A percentile compares a stretch with the other conserved stretches of the same genome.
These are phyloP conservation scores for Prionailurus viverrinus DNA, from an alignment of 2,113 vertebrate genomes.

Conservation along the genomic window DNA sequence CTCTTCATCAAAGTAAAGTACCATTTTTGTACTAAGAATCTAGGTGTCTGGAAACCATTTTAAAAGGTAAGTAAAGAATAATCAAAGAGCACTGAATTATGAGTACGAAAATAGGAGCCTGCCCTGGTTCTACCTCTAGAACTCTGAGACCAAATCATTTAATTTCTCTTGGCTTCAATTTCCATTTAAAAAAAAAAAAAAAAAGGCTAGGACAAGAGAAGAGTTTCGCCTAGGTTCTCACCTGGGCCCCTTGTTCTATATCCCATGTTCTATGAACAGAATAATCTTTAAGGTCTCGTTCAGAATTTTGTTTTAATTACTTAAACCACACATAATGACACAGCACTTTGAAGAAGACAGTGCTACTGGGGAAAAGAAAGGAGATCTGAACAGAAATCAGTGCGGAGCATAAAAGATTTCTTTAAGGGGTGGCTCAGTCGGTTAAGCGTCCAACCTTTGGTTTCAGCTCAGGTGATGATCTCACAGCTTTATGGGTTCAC, in stretches of 20 bases:
- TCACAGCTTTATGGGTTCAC: too few species aligned
- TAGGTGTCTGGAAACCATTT: not conserved
- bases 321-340: not conserved
- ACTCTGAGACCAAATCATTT: not conserved
- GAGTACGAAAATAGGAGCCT: not conserved
- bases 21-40: not conserved
- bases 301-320: not conserved
- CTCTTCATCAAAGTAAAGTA: constrained; percentile 58
- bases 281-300: not conserved
- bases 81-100: not conserved
- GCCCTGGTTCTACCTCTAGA: not conserved
- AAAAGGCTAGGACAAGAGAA: not conserved
- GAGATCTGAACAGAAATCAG: not conserved
- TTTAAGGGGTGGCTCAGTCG: not conserved
- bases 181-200: not conserved
- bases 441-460: too few species aligned
- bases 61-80: constrained; percentile 36
- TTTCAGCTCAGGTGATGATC: too few species aligned
- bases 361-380: not conserved
- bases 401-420: not conserved
- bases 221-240: not conserved
- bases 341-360: not conserved
- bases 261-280: not conserved
- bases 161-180: not conserved
- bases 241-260: not conserved